A percentile compares a stretch with the other conserved stretches of the same genome.
These are phyloP conservation scores for Grus americana DNA, from an alignment of 2,113 vertebrate species.

Conservation along the genomic window DNA sequence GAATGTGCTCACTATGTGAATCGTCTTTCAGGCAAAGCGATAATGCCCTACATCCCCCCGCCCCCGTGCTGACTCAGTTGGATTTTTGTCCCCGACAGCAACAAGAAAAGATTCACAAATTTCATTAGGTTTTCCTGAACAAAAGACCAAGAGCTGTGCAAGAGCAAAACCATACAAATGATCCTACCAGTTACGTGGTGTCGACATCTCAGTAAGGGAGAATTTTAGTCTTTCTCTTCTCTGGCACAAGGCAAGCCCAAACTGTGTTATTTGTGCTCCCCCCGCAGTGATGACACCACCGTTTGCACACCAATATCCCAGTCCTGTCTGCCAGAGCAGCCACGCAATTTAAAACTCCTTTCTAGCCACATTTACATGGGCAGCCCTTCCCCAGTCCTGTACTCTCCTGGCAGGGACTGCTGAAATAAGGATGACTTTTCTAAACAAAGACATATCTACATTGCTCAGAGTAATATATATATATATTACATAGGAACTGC, in stretches of 20 bases:
- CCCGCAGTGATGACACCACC: not conserved
- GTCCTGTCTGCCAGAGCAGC: not conserved
- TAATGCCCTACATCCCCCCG: not conserved
- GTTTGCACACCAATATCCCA: not conserved
- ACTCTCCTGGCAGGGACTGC: not conserved
- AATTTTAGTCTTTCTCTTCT: not conserved
- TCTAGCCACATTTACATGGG: not conserved
- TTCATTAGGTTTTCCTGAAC: not conserved
- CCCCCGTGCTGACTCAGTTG: not conserved
- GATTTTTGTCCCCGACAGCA: conserved; percentile 4
- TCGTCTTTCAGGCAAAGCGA: not conserved
- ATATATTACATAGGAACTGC: not conserved
- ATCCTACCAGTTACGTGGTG: not conserved
- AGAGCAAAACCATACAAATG: not conserved
- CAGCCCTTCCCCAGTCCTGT: not conserved
- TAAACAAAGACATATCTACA: not conserved
- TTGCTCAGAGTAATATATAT: not conserved
- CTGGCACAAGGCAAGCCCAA: not conserved
- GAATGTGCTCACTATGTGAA: not conserved
- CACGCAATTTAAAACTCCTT: not conserved
- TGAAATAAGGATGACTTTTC: not conserved
- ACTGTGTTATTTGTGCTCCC: not conserved
- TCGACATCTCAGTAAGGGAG: rapidly evolving
- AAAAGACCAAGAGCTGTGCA: not conserved
- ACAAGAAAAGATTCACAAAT: not conserved